These are phyloP conservation scores for Cataglyphis hispanica DNA, from an alignment of 1,140 invertebrate genomes.

Conservation along the genomic window DNA sequence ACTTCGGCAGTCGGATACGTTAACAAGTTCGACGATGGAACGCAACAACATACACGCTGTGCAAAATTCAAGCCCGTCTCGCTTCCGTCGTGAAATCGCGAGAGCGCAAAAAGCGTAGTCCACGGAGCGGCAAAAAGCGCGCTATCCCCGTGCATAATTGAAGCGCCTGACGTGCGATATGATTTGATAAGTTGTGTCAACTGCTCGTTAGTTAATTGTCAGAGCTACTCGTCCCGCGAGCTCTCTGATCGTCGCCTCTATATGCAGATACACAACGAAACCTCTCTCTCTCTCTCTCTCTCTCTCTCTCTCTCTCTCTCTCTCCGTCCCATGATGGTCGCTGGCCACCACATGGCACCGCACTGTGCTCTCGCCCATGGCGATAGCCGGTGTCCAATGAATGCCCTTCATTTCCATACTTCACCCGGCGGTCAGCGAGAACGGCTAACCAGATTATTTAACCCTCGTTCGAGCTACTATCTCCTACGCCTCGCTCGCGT, in stretches of 20 bases:
- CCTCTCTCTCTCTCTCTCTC: constrained; percentile 65
- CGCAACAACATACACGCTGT: background rate
- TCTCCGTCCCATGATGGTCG: constrained; percentile 15
- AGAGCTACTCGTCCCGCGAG: constrained; percentile 60
- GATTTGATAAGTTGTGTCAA: constrained; percentile 86
- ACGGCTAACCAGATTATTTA: constrained; percentile 85
- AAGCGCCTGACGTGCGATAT: constrained; percentile 78
- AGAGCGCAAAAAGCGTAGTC: constrained; percentile 24
- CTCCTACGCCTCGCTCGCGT: constrained; percentile 21
- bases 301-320: constrained; percentile 52
- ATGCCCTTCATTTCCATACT: constrained; percentile 86
- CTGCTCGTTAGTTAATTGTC: constrained; percentile 86
- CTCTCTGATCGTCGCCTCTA: constrained; percentile 32
- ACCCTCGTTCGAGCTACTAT: constrained; percentile 76
- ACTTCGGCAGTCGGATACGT: constrained; percentile 14
- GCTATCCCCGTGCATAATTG: constrained; percentile 68
- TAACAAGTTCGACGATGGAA: constrained; percentile 15
- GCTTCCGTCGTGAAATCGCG: background rate
- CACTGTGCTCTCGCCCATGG: constrained; percentile 49
- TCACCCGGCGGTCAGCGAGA: constrained; percentile 82
- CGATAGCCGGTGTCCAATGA: constrained; percentile 79
- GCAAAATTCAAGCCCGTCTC: background rate
- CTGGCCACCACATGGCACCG: constrained; percentile 27
- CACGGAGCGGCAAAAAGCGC: constrained; percentile 14
- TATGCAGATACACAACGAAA: constrained; percentile 74